Percentiles rank a stretch among this genome's conserved stretches.
Evolutionary conservation across 2,113 vertebrate species (phyloP).

Genomic region (Willisornis vidua): DNA sequence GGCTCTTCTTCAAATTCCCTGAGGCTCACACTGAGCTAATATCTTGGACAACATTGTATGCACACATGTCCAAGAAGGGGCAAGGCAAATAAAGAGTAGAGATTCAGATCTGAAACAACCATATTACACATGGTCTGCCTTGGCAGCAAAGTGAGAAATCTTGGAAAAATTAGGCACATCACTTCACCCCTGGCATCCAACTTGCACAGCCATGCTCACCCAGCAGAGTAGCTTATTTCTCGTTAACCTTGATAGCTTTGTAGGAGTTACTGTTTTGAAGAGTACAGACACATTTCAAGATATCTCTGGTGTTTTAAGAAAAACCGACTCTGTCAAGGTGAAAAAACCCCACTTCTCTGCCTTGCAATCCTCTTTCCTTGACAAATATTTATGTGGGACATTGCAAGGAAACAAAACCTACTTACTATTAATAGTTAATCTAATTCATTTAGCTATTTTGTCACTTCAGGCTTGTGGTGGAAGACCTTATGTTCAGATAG

Average conservation of each 20-base stretch:
- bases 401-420: not conserved
- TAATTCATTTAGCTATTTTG: not conserved
- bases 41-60: not conserved
- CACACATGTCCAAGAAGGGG: not conserved
- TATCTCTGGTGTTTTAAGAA: not conserved
- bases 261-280: conserved; percentile 1
- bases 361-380: not conserved
- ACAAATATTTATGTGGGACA: not conserved
- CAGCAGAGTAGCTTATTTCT: conserved; percentile 14
- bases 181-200: not conserved
- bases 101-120: not conserved
- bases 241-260: conserved; percentile 37
- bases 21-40: not conserved
- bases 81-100: not conserved
- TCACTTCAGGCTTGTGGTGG: not conserved
- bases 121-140: not conserved
- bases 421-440: not conserved
- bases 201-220: not conserved
- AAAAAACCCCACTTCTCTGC: not conserved
- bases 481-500: not conserved
- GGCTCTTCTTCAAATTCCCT: not conserved
- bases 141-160: not conserved
- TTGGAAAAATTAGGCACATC: not conserved
- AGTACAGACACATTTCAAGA: not conserved
- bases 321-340: not conserved